Conservation (phyloP, 2,888 invertebrate genomes). For the Watsonalla binaria region DNA sequence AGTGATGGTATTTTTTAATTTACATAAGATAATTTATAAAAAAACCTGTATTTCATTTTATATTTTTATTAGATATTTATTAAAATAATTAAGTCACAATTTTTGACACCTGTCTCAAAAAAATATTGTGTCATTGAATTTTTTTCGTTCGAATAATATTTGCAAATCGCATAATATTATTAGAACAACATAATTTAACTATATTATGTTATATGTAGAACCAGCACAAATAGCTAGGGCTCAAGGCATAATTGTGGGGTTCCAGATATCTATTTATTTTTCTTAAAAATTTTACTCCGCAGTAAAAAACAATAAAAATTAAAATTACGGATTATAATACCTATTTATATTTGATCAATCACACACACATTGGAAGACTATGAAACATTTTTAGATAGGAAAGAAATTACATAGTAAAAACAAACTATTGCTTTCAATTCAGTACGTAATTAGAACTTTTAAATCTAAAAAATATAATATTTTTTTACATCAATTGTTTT, state of each 20-base stretch:
- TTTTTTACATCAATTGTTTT: constrained; percentile 53
- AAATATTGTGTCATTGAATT: constrained; percentile 4
- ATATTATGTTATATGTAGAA: constrained; percentile 30
- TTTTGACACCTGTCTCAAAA: constrained; percentile 5
- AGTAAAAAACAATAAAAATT: constrained; percentile 24
- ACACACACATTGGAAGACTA: constrained; percentile 74
- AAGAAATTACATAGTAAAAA: constrained; percentile 36
- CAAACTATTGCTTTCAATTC: constrained; percentile 62
- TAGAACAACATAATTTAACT: constrained; percentile 22
- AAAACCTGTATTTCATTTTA: constrained; percentile 29
- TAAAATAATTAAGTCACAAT: constrained; percentile 10
- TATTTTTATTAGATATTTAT: constrained; percentile 17
- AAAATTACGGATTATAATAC: constrained; percentile 8
- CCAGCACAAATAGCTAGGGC: constrained; percentile 61
- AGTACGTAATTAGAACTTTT: constrained; percentile 44
- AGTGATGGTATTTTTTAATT: constrained; percentile 27
- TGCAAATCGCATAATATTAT: constrained; percentile 24
- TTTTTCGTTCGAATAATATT: constrained; percentile 24
- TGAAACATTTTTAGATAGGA: constrained; percentile 44
- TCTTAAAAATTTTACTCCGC: constrained; percentile 52
- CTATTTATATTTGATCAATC: constrained; percentile 45
- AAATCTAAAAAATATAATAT: constrained; percentile 36
- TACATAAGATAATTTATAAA: constrained; percentile 35
- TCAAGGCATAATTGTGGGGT: constrained; percentile 53
- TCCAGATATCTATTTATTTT: constrained; percentile 38